Conservation (phyloP, 2,888 invertebrate genomes). For the Leptura quadrifasciata region DNA sequence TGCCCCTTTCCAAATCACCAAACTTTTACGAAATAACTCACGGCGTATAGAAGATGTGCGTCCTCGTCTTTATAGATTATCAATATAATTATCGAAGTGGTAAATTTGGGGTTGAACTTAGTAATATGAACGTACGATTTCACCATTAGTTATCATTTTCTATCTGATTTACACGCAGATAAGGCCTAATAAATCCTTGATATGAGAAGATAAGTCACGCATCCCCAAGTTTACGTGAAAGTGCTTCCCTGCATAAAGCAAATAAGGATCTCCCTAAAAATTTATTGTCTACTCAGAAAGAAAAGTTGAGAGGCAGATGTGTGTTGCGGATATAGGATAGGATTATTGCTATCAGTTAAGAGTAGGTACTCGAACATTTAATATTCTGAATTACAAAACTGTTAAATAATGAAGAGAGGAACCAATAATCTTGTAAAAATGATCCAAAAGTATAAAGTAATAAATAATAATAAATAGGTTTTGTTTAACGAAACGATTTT, state of each 20-base stretch:
- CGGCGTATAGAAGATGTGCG: slow-evolving; percentile 50
- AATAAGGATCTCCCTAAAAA: slow-evolving; percentile 16
- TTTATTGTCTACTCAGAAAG: slow-evolving; percentile 17
- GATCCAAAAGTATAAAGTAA: too few species aligned
- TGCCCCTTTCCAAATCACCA: slow-evolving; percentile 60
- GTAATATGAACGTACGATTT: background rate
- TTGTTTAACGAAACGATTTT: too few species aligned
- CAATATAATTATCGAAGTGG: slow-evolving; percentile 32
- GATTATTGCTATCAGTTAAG: background rate
- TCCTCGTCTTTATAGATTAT: slow-evolving; percentile 16
- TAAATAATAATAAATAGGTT: too few species aligned
- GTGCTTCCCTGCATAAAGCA: slow-evolving; percentile 17
- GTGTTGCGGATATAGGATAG: background rate
- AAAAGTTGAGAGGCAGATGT: background rate
- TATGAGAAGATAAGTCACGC: slow-evolving; percentile 47
- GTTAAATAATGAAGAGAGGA: too few species aligned
- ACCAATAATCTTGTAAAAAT: too few species aligned
- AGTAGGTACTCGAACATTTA: too few species aligned
- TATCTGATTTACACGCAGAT: slow-evolving; percentile 53
- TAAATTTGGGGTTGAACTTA: slow-evolving; percentile 23
- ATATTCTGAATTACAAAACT: too few species aligned
- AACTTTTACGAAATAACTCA: slow-evolving; percentile 61
- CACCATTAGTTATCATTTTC: slow-evolving; percentile 48
- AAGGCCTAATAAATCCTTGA: slow-evolving; percentile 49
- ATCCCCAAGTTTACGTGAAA: slow-evolving; percentile 26